A percentile compares a stretch with the other conserved stretches of the same genome.
Evolutionary conservation across 1,140 invertebrate species (phyloP).

Genomic region (Drosophila fuyamai): DNA sequence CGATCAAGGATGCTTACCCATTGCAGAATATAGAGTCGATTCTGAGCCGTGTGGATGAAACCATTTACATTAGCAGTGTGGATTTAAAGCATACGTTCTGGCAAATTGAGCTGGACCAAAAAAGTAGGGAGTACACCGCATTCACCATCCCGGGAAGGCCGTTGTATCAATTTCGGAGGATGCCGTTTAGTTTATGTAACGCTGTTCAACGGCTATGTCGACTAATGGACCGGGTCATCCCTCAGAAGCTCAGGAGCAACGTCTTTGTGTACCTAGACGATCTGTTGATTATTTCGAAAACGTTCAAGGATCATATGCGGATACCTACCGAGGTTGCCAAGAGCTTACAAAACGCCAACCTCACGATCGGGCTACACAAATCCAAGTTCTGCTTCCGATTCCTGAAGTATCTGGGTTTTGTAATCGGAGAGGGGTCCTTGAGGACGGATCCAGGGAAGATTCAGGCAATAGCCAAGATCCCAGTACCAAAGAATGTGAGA

Average conservation of each 20-base stretch:
- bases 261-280: conserved; percentile 73
- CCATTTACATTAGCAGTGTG: neutral
- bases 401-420: conserved; percentile 28
- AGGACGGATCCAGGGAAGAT: conserved; percentile 2
- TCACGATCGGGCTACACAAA: conserved; percentile 19
- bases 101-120: neutral
- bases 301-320: conserved; percentile 51
- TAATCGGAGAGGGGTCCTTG: conserved; percentile 13
- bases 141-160: no score
- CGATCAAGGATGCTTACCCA: conserved; percentile 2
- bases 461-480: conserved; percentile 1
- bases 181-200: no score
- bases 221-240: no score
- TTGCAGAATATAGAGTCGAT: neutral
- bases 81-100: neutral
- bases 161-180: no score
- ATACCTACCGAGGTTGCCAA: no score
- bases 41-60: neutral
- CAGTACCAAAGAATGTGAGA: neutral
- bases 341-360: neutral
- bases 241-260: conserved; percentile 5
- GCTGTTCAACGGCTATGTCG: no score
- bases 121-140: neutral
- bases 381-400: conserved; percentile 17
- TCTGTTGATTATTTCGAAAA: conserved; percentile 46